phyloP scores from a whole-genome alignment of 2,888 invertebrate species.

The Venustoraphidia nigricollis region DNA sequence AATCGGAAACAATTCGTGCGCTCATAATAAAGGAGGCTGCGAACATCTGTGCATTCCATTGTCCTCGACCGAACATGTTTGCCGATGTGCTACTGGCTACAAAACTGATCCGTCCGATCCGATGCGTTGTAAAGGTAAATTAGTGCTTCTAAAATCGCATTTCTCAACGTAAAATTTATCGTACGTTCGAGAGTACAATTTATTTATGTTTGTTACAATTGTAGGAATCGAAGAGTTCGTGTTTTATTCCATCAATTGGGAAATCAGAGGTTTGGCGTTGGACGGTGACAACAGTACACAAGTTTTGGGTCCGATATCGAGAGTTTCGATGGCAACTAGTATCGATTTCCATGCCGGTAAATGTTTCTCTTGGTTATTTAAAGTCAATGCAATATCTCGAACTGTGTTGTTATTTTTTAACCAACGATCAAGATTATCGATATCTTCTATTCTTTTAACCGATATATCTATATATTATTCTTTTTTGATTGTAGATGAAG shows the following conservation, averaged over 20 bases:
- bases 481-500: slow-evolving; percentile 14
- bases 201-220: slow-evolving; percentile 1
- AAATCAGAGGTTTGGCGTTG: slow-evolving; percentile 50
- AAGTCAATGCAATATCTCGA: no score
- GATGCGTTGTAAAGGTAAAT: slow-evolving; percentile 33
- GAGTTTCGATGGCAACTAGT: slow-evolving; percentile 57
- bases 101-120: slow-evolving; percentile 32
- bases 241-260: slow-evolving; percentile 62
- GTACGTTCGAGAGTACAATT: background rate
- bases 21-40: slow-evolving; percentile 39
- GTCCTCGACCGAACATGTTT: slow-evolving; percentile 36
- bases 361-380: background rate
- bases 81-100: slow-evolving; percentile 66
- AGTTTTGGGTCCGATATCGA: slow-evolving; percentile 53
- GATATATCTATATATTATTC: slow-evolving; percentile 9
- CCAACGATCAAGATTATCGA: no score
- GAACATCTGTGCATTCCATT: slow-evolving; percentile 61
- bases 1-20: slow-evolving; percentile 40
- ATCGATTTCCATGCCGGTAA: slow-evolving; percentile 53
- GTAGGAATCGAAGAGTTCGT: slow-evolving; percentile 49
- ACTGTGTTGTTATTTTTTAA: no score
- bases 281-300: slow-evolving; percentile 25
- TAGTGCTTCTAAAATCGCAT: background rate
- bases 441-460: slow-evolving; percentile 10
- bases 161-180: slow-evolving; percentile 18